Percentiles rank a stretch among this genome's conserved stretches.
These are phyloP conservation scores for Mercenaria mercenaria DNA, from an alignment of 1,140 invertebrate species.

Conservation along the genomic window DNA sequence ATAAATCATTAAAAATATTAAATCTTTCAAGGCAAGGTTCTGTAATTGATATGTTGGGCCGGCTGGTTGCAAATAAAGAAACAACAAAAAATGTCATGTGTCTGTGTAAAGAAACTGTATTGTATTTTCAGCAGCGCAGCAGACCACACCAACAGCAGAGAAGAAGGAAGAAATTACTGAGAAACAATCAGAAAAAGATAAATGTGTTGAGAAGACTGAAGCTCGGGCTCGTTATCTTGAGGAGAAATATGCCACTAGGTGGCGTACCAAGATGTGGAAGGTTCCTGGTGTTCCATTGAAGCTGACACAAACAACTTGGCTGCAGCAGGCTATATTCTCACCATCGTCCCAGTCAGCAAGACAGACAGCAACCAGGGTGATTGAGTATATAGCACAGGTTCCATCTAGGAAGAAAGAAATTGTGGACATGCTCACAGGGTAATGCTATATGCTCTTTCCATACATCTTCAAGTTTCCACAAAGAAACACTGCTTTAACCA, in stretches of 20 bases:
- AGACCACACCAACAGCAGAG: slow-evolving; percentile 49
- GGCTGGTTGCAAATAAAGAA: too few species aligned
- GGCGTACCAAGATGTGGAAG: slow-evolving; percentile 86
- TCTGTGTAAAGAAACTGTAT: too few species aligned
- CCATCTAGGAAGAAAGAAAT: slow-evolving; percentile 87
- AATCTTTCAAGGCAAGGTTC: too few species aligned
- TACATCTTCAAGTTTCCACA: too few species aligned
- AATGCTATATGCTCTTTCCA: too few species aligned
- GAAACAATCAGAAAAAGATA: not conserved
- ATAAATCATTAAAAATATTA: too few species aligned
- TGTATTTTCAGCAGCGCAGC: not conserved
- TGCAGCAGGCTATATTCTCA: slow-evolving; percentile 96
- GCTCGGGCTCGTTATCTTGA: slow-evolving; percentile 89
- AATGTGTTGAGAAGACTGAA: slow-evolving; percentile 83
- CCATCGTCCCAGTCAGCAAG: slow-evolving; percentile 95
- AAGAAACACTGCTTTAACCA: too few species aligned
- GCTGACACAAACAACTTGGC: slow-evolving; percentile 90
- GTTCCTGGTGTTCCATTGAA: slow-evolving; percentile 77
- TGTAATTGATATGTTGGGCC: too few species aligned
- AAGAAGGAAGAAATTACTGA: slow-evolving; percentile 73
- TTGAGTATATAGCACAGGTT: slow-evolving; percentile 91
- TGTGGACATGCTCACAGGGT: slow-evolving; percentile 93
- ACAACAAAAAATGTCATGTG: too few species aligned
- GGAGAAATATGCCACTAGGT: slow-evolving; percentile 91
- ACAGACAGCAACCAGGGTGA: slow-evolving; percentile 95